phyloP scores from a whole-genome alignment of 64 coral and sea anemone species.

The Actinia tenebrosa region DNA sequence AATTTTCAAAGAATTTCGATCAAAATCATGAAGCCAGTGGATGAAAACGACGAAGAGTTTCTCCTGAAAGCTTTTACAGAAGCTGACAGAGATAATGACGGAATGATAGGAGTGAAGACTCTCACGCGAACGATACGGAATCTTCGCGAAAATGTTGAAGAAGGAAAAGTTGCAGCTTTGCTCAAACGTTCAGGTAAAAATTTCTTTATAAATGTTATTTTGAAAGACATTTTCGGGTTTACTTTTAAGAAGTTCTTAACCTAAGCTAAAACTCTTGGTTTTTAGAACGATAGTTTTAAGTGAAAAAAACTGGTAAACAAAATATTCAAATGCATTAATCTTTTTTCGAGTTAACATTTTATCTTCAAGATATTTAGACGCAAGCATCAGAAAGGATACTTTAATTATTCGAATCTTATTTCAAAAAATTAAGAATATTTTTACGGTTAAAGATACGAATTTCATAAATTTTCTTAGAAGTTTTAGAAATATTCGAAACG shows the following conservation, averaged over 20 bases:
- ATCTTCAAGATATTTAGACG: too few species aligned
- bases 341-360: too few species aligned
- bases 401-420: too few species aligned
- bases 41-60: background rate
- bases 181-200: constrained; percentile 49
- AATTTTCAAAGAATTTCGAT: background rate
- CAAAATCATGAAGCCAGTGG: background rate
- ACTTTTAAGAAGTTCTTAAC: background rate
- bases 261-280: too few species aligned
- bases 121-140: constrained; percentile 42
- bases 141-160: constrained; percentile 54
- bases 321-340: too few species aligned
- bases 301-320: too few species aligned
- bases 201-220: background rate
- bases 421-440: too few species aligned
- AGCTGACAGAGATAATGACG: constrained; percentile 57
- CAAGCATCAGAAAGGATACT: too few species aligned
- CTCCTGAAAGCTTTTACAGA: constrained; percentile 34
- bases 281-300: too few species aligned
- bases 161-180: constrained; percentile 54
- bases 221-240: background rate
- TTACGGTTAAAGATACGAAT: too few species aligned
- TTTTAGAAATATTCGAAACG: too few species aligned
- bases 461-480: too few species aligned
- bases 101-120: constrained; percentile 53